Base-by-base conservation (phyloP, 53 echinoderm and acorn worm genomes). In the Henricia sp. region DNA sequence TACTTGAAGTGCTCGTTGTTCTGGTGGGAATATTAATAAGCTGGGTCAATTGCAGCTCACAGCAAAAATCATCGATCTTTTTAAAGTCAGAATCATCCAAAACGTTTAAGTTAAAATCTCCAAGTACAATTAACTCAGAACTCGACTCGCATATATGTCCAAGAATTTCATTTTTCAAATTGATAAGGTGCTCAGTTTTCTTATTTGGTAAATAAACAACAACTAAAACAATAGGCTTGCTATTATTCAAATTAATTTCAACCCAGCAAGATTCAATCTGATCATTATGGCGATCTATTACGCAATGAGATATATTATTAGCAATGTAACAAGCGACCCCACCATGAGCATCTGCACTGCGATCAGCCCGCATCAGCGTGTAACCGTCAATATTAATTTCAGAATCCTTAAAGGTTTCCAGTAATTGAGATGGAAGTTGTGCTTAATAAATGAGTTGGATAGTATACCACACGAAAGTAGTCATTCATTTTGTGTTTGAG, bases 21-120 rank as follows among this genome's bases (percentile, higher is more conserved):
- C 65, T 1, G n/a, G 65, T 65, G 14, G 65, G 65, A 65, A 14
- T 65, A 32, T 65, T 20, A 30, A 65, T 36, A 0, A 65, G 32
- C 35, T 65, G 65, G 36, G 65, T 65, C 20, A 65, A 65, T 36
- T 65, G 65, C 10, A 65, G 20, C 35, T 65, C 33, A 32, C 36
- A 65, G 36, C 65, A 65, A 36, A 65, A 65, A 12, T 65, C 65
- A 1, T 65, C 65, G 11, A 65, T 34, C 2, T 65, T 65, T 17
- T 1, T 6, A 65, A 3, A 36, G 65, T 65, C 65, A 12, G 20
- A 12, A 13, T 35, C 35, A 65, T 65, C 36, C 14, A 65, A 65
- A 12, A 5, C 35, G 4, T 65, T 65, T 20, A 65, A 65, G 20
- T 65, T 27, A 65, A 10, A 65, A 54, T 4, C 20, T 54, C 54